Conservation (phyloP, 1,140 invertebrate species). For the Choristoneura fumiferana region DNA sequence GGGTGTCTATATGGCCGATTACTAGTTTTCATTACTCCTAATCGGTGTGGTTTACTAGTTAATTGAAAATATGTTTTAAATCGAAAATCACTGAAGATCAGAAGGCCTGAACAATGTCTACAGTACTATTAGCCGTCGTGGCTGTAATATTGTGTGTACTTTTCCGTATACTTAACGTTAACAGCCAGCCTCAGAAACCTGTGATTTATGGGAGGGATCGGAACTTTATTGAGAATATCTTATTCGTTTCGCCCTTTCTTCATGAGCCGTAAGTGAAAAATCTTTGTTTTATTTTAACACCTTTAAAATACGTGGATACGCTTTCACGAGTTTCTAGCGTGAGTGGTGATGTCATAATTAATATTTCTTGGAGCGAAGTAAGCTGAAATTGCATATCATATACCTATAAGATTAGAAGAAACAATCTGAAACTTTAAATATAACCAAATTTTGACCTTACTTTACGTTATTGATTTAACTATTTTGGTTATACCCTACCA, state of each 20-base stretch:
- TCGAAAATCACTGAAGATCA: neutral
- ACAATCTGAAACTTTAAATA: too few species aligned
- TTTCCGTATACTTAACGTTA: conserved; percentile 90
- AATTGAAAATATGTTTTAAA: conserved; percentile 12
- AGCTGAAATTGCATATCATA: too few species aligned
- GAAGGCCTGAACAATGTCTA: conserved; percentile 80
- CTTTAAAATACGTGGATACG: neutral
- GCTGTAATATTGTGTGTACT: conserved; percentile 89
- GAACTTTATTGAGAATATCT: conserved; percentile 86
- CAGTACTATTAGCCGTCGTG: conserved; percentile 85
- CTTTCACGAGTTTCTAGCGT: neutral
- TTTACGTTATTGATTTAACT: too few species aligned
- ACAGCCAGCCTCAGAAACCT: conserved; percentile 87
- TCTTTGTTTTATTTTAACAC: conserved; percentile 2
- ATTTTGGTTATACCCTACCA: too few species aligned
- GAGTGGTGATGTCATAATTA: conserved; percentile 34
- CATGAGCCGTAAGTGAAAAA: conserved; percentile 86
- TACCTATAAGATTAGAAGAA: too few species aligned
- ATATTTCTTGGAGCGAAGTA: conserved; percentile 12
- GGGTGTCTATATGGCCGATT: conserved; percentile 2
- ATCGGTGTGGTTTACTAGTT: conserved; percentile 2
- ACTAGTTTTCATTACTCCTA: conserved; percentile 7
- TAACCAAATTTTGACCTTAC: too few species aligned
- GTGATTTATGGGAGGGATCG: conserved; percentile 85
- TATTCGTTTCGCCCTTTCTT: conserved; percentile 87